Base-by-base conservation (phyloP, 1,140 invertebrate species). In the Aethina tumida region DNA sequence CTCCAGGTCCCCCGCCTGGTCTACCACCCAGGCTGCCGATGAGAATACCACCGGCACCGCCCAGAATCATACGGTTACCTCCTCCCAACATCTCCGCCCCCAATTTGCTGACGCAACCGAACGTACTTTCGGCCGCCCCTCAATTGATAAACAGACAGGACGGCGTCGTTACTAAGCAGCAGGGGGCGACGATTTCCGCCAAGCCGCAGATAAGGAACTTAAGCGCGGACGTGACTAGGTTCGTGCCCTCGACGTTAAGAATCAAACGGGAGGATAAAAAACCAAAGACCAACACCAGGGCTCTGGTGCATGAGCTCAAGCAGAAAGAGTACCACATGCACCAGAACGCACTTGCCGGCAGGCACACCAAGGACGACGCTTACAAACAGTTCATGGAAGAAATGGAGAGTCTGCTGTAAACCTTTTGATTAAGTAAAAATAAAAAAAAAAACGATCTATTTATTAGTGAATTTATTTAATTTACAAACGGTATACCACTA, bases 361-460 rank as follows among this genome's bases (percentile, higher is more conserved):
- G 70, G 47, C 78, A 77, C 22, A 95, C 84, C 21, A 97, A 97
- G 62, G 94, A 97, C 58, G 93, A 97, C 60, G 94, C 93, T 20
- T 98, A 98, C 56, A 81, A 91, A 67, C 88, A 93, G 59, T 98
- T 98, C 62, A 97, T 98, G 92, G 82, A 85, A 64, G 94, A 98
- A 72, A 96, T 98, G 92, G 79, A 95, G 64, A 88, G 82, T 24
- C 66, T 97, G 15, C 70, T 97, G 54, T 96, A 74, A 43, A 42
- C 10, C 16, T 18, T 6, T 21, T 35, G 13, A 29, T 29, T 14
- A 9, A 9, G 14, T 28, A 28, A 13, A 28, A 28, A 28, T 28
- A 28, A 13, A 13, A 28, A 10, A 28, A 28, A 28, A 28, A n/a
- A n/a, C n/a, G n/a, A n/a, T n/a, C n/a, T n/a, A n/a, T n/a, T n/a